These are phyloP conservation scores for Hesperophylax magnus DNA, from an alignment of 1,140 invertebrate genomes.

Conservation along the genomic window DNA sequence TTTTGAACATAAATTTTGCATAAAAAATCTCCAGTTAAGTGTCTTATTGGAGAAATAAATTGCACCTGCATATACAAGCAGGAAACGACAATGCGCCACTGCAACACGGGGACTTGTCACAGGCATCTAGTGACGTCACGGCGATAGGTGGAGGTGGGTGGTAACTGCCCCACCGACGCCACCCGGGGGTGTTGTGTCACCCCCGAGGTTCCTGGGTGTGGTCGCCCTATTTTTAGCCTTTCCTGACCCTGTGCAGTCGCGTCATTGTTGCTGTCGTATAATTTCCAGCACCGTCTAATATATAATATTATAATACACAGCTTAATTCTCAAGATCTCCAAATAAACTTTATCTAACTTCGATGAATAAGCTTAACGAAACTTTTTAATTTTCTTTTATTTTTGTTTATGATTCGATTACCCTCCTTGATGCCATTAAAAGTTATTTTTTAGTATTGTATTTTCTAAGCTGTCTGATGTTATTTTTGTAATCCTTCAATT, in stretches of 20 bases:
- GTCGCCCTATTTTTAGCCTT: constrained; percentile 21
- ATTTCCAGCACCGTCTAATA: background rate
- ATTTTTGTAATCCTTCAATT: background rate
- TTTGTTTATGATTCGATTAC: constrained; percentile 12
- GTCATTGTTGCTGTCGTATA: constrained; percentile 2
- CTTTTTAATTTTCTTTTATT: constrained; percentile 10
- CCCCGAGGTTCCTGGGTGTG: background rate
- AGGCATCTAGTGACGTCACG: constrained; percentile 17
- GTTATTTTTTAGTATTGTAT: background rate
- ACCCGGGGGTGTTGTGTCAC: too few relatives aligned
- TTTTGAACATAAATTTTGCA: too few relatives aligned
- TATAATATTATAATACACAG: background rate
- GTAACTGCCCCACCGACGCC: too few relatives aligned
- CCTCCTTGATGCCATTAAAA: constrained; percentile 5
- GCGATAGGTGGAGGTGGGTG: background rate
- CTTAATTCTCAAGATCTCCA: background rate
- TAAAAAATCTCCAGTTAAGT: too few relatives aligned
- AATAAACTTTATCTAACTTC: background rate
- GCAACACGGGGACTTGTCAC: constrained; percentile 11
- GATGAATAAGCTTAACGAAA: background rate
- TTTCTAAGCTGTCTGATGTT: constrained; percentile 8
- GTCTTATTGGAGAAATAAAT: too few relatives aligned
- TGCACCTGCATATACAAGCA: background rate
- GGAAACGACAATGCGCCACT: background rate
- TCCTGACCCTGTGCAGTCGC: background rate